A percentile compares a stretch with the other conserved stretches of the same genome.
These are phyloP conservation scores for Melospiza melodia DNA, from an alignment of 2,113 vertebrate species.

Conservation along the genomic window DNA sequence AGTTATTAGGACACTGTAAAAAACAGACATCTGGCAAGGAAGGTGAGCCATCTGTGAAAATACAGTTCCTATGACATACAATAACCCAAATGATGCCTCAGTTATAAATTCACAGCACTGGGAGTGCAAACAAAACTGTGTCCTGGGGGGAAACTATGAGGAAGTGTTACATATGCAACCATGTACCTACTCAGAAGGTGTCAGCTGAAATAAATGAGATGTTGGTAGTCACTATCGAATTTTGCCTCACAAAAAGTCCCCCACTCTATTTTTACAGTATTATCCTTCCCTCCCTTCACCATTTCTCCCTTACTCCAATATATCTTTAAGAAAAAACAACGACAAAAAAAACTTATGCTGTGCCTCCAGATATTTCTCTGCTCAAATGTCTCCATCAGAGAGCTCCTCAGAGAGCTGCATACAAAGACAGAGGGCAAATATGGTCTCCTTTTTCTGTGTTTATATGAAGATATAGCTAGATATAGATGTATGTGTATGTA, in stretches of 20 bases:
- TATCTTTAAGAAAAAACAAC: neutral
- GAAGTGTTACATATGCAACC: conserved; percentile 25
- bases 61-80: neutral
- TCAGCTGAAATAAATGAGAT: conserved; percentile 27
- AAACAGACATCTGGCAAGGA: conserved; percentile 33
- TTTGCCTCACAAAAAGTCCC: neutral
- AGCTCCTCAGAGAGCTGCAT: neutral
- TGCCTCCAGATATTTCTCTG: neutral
- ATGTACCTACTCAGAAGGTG: neutral
- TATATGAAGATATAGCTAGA: neutral
- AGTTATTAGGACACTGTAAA: conserved; percentile 13
- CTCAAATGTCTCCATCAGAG: neutral
- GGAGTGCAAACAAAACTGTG: conserved; percentile 32
- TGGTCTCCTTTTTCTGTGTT: neutral
- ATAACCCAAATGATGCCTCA: conserved; percentile 40
- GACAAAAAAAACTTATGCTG: neutral
- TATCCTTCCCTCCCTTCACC: neutral
- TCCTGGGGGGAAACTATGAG: neutral
- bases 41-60: conserved; percentile 56
- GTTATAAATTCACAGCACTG: conserved; percentile 27
- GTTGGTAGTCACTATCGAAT: neutral
- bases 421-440: neutral
- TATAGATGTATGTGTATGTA: neutral
- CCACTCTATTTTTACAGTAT: neutral
- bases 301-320: neutral